Evolutionary conservation across 2,888 invertebrate species (phyloP).

Genomic region (Eupelmus urozonus): DNA sequence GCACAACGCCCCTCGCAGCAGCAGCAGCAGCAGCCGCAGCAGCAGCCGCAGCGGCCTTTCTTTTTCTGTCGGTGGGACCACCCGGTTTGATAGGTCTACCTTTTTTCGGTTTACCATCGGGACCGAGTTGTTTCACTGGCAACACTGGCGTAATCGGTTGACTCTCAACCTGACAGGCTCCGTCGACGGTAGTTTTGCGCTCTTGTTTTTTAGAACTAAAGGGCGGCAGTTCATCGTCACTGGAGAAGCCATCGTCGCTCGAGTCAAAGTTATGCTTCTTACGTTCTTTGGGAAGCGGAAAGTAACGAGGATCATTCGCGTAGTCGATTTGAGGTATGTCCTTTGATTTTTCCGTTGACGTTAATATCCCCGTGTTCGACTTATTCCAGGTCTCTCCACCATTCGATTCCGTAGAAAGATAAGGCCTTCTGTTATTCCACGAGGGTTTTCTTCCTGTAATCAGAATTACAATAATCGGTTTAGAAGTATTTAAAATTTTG

Average conservation of each 20-base stretch:
- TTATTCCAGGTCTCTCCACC: constrained; percentile 65
- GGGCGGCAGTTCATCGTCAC: constrained; percentile 77
- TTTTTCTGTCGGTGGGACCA: constrained; percentile 75
- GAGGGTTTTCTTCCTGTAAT: constrained; percentile 80
- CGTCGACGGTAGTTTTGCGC: constrained; percentile 49
- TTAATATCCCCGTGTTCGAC: too few relatives aligned
- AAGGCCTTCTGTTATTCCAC: constrained; percentile 79
- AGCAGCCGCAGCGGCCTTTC: constrained; percentile 76
- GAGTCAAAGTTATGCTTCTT: constrained; percentile 84
- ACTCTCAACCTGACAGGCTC: constrained; percentile 32
- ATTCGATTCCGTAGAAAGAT: constrained; percentile 66
- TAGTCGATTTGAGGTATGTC: constrained; percentile 78
- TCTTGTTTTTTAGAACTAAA: constrained; percentile 66
- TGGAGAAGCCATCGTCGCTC: constrained; percentile 82
- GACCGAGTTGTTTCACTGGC: constrained; percentile 57
- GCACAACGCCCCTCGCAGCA: constrained; percentile 59
- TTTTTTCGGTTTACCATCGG: constrained; percentile 73
- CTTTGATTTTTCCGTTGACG: constrained; percentile 76
- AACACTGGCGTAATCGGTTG: neutral
- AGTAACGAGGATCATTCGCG: constrained; percentile 85
- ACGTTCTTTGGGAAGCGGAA: constrained; percentile 85
- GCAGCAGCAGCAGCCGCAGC: constrained; percentile 68
- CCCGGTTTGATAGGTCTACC: constrained; percentile 78
- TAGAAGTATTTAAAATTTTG: neutral
- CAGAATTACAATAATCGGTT: neutral